Evolutionary conservation across 2,113 vertebrate genomes (phyloP).

Genomic region (Pleuronectes platessa): DNA sequence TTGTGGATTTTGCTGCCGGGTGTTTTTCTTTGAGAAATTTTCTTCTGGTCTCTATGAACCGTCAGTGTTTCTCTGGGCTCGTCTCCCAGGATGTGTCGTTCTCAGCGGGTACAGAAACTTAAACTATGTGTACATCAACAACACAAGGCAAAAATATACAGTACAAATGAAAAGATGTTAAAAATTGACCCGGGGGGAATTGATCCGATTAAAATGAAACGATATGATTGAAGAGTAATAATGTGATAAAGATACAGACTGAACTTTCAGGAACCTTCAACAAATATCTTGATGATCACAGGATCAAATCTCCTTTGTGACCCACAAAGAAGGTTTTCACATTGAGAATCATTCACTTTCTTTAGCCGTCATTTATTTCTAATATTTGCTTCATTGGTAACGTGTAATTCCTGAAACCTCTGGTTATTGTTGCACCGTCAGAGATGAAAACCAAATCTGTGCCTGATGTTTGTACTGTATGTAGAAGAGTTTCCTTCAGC

Average conservation of each 20-base stretch:
- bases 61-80: no score
- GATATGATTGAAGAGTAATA: background rate
- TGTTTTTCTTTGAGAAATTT: background rate
- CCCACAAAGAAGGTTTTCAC: background rate
- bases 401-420: background rate
- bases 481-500: conserved; percentile 6
- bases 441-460: conserved; percentile 53
- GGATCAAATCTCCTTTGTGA: background rate
- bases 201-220: background rate
- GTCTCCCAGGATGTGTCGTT: no score
- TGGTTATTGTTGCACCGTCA: conserved; percentile 35
- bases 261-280: background rate
- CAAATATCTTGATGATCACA: background rate
- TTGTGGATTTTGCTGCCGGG: no score
- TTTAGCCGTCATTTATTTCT: no score
- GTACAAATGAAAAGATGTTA: background rate
- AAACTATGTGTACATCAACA: background rate
- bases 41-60: background rate
- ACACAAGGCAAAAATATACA: background rate
- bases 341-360: background rate
- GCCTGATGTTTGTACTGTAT: conserved; percentile 60
- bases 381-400: background rate
- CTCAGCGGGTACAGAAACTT: no score
- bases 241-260: background rate
- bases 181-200: background rate